These are phyloP conservation scores for Festucalex cinctus DNA, from an alignment of 2,113 vertebrate species.

Conservation along the genomic window DNA sequence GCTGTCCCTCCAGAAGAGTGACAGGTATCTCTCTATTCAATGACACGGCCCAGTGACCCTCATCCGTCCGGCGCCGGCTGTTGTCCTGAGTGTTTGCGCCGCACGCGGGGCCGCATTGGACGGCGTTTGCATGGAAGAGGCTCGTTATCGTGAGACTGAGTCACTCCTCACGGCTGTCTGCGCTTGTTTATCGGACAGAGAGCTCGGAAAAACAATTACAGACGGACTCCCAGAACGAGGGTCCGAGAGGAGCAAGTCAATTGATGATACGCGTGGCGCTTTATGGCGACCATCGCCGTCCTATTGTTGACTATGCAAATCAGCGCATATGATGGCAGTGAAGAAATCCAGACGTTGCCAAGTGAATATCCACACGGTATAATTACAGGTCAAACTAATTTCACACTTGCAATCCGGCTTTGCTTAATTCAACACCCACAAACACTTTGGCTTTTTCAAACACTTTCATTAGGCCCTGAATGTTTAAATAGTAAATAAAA, in stretches of 20 bases:
- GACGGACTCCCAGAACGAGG: constrained; percentile 3
- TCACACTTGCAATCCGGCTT: not conserved
- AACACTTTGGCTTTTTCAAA: not conserved
- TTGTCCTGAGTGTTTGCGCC: not conserved
- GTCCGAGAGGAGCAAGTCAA: not conserved
- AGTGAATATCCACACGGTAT: not conserved
- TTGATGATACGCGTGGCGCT: constrained; percentile 1
- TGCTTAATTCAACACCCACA: not conserved
- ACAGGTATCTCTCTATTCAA: constrained; percentile 5
- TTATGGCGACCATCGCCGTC: not conserved
- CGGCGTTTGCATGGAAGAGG: not conserved
- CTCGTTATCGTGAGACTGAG: not conserved
- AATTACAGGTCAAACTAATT: constrained; percentile 2
- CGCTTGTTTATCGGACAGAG: not conserved
- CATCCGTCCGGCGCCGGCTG: not conserved
- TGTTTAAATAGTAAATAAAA: not conserved
- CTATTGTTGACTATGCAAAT: not conserved
- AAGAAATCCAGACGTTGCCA: not conserved
- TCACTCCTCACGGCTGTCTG: not conserved
- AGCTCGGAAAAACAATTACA: constrained; percentile 2
- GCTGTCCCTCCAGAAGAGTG: not conserved
- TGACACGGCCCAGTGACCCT: not conserved
- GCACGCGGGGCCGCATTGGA: not conserved
- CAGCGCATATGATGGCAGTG: not conserved
- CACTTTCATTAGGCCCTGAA: not conserved